phyloP scores from a whole-genome alignment of 2,797 vertebrate genomes.

The Myotis daubentonii region DNA sequence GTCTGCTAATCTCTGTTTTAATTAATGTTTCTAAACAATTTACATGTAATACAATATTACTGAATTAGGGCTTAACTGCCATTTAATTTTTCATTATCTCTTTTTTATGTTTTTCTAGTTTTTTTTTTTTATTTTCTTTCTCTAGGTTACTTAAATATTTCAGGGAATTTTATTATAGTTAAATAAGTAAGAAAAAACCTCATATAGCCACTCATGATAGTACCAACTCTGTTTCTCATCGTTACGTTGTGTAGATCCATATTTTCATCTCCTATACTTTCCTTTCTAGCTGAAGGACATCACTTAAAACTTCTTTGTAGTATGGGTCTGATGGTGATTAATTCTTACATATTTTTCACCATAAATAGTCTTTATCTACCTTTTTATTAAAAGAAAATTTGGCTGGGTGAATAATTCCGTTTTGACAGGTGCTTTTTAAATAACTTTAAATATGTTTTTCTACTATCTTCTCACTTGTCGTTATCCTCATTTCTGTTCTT shows the following conservation, averaged over 20 bases:
- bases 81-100: neutral
- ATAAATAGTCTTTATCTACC: neutral
- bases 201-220: neutral
- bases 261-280: neutral
- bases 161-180: neutral
- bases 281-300: neutral
- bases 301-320: neutral
- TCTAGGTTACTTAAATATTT: neutral
- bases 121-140: neutral
- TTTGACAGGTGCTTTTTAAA: neutral
- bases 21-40: neutral
- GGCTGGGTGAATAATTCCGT: neutral
- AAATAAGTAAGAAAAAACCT: neutral
- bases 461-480: neutral
- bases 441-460: neutral
- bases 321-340: neutral
- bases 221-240: neutral
- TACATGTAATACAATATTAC: neutral
- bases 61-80: neutral
- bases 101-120: neutral
- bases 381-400: neutral
- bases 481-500: neutral
- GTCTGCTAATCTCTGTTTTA: neutral
- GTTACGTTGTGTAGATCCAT: neutral
- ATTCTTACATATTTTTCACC: neutral